Percentiles rank a stretch among this genome's conserved stretches.
Conservation (phyloP, 2,113 vertebrate species). For the Prolemur simus region DNA sequence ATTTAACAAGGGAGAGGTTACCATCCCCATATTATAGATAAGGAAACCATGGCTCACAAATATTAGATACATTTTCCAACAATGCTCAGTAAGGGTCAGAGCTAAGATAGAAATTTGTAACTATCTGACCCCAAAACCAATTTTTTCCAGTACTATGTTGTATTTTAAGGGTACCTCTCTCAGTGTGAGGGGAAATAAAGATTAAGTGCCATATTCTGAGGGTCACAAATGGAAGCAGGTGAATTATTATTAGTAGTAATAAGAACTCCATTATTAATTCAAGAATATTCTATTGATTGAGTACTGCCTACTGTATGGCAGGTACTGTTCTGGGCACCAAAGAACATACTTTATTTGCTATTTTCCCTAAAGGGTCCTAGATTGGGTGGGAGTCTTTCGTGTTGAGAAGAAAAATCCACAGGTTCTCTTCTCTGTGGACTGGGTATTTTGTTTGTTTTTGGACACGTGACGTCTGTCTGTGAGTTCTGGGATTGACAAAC, state of each 20-base stretch:
- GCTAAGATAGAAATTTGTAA: background rate
- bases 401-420: background rate
- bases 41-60: background rate
- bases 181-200: background rate
- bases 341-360: background rate
- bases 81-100: background rate
- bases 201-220: background rate
- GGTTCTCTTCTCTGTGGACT: background rate
- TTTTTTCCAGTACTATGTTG: background rate
- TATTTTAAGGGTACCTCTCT: background rate
- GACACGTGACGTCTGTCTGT: background rate
- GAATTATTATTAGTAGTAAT: background rate
- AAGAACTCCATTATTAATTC: background rate
- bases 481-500: background rate
- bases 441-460: background rate
- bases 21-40: background rate
- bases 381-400: background rate
- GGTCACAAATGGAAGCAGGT: background rate
- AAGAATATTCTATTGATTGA: background rate
- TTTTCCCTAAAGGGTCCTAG: background rate
- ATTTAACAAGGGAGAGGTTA: background rate
- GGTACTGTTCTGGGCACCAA: background rate
- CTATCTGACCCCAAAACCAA: background rate
- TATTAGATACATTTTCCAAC: background rate
- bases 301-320: background rate